Evolutionary conservation across 2,113 vertebrate species (phyloP), one percentile per base, ranked within the genome.

Genomic region (Hemibagrus wyckioides): DNA sequence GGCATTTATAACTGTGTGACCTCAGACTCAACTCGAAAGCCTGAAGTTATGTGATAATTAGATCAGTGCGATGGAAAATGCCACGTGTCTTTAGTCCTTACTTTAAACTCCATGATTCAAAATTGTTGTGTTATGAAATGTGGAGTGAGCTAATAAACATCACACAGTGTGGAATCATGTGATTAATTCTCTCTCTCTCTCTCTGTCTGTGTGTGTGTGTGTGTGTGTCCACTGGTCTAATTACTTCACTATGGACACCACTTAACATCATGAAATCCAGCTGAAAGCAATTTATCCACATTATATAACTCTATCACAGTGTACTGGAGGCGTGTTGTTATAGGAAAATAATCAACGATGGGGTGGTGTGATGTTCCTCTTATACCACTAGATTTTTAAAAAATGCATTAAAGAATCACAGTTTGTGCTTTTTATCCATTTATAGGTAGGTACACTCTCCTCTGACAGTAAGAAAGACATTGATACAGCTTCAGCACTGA

Each of bases 171-270:
- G 7, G 39, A 48, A 14, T 44, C 21, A 75, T 48, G 23, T 41
- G 36, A 21, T 25, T 25, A 21, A 41, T 14, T 8, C 36, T 71
- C 33, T 36, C 4, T 25, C 69, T 39, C 65, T 17, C n/a, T 36
- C 69, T 41, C 19, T 69, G 1, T 69, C 2, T 61, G 21, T 61
- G 4, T 6, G 15, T 19, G 4, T 1, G 6, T 8, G 23, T 61
- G 8, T 63, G 25, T 63, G 59, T 63, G 25, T 71, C 6, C 41
- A 15, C 41, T 4, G n/a, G 21, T 73, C 41, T 73, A 44, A 30
- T 82, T 65, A 17, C 81, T 65, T 7, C 65, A 9, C n/a, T 82
- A 59, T 48, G 81, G 81, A 82, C 33, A 59, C 59, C 80, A 82
- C 39, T 63, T 82, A 82, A 63, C 80, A 71, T 71, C 19, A 71